Evolutionary conservation across 2,797 vertebrate species (phyloP).

Genomic region (Labroides dimidiatus): DNA sequence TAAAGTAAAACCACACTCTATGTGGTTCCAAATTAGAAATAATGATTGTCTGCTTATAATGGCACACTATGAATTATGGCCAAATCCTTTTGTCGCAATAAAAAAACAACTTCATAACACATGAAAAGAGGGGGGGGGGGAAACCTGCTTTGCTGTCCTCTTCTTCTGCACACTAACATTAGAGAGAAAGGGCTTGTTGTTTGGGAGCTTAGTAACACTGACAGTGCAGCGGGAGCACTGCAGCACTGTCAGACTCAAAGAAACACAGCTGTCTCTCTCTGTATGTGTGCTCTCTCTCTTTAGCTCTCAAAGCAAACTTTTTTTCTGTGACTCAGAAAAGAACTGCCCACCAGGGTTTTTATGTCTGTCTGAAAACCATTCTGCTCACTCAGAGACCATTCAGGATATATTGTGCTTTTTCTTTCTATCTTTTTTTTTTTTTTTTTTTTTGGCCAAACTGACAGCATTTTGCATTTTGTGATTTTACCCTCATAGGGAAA

Average conservation of each 20-base stretch:
- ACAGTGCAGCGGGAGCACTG: conserved; percentile 10
- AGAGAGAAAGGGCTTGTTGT: neutral
- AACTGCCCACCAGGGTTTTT: no score
- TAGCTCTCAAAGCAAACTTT: neutral
- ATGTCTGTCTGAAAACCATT: conserved; percentile 22
- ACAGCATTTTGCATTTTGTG: conserved; percentile 1
- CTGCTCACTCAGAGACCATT: neutral
- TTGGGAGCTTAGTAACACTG: neutral
- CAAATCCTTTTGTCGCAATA: neutral
- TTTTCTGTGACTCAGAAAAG: no score
- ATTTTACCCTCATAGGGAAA: conserved; percentile 4
- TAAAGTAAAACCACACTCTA: neutral
- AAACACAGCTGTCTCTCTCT: conserved; percentile 5
- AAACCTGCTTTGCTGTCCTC: neutral
- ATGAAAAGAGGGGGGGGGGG: neutral
- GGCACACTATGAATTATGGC: neutral
- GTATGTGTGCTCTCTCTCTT: conserved; percentile 7
- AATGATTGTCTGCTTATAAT: neutral
- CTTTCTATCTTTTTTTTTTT: no score
- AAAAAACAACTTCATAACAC: neutral
- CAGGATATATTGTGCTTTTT: neutral
- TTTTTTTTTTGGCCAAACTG: conserved; percentile 11
- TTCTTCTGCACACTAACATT: neutral
- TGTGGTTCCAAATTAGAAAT: neutral
- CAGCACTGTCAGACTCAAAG: neutral